Evolutionary conservation across 23 tunicate species (phyloP).

Genomic region (Ciona savignyi): DNA sequence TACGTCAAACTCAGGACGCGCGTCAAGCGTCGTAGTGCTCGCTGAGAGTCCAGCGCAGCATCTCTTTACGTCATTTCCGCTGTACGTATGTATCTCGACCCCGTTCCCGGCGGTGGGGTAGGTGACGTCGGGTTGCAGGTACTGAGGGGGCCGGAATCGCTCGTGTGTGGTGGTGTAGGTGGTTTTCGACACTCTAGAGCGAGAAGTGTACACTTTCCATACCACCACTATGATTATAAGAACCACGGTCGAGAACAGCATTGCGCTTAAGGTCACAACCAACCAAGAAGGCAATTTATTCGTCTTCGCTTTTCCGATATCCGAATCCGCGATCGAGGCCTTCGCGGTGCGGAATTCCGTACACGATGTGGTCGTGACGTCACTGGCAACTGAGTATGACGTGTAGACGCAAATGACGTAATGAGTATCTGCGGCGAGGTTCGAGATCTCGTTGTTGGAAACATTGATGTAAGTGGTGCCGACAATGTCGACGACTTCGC

Average conservation of each 20-base stretch:
- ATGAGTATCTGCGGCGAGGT: background rate
- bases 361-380: constrained; percentile 21
- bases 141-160: background rate
- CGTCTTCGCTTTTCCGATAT: background rate
- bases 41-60: constrained; percentile 9
- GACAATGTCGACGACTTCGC: background rate
- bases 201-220: background rate
- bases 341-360: constrained; percentile 3
- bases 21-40: constrained; percentile 32
- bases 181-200: background rate
- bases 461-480: background rate
- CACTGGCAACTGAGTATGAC: constrained; percentile 27
- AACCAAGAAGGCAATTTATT: constrained; percentile 7
- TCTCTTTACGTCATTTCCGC: constrained; percentile 8
- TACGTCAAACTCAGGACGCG: constrained; percentile 53
- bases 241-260: constrained; percentile 11
- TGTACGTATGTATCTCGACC: no score
- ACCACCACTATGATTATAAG: constrained; percentile 8
- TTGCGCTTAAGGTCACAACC: constrained; percentile 8
- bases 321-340: background rate
- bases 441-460: background rate
- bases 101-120: no score
- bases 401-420: constrained; percentile 40
- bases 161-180: background rate
- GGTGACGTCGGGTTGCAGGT: background rate